phyloP scores from a whole-genome alignment of 2,113 vertebrate genomes.

The Pandion haliaetus region DNA sequence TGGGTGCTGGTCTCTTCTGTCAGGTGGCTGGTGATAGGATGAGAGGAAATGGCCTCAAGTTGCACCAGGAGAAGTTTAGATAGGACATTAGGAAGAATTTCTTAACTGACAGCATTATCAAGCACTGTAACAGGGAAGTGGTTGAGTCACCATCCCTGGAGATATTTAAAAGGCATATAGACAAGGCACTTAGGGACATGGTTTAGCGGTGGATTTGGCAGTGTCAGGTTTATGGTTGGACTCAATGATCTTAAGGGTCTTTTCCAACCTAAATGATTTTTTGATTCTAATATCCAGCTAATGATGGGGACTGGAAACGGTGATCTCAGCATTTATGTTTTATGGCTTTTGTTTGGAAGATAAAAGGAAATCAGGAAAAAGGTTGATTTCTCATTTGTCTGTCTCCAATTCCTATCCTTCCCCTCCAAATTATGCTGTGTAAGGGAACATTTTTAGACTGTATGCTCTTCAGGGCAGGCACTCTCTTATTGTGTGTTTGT shows the following conservation, averaged over 20 bases:
- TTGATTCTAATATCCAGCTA: not conserved
- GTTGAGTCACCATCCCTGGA: not conserved
- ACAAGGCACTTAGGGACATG: fast-evolving
- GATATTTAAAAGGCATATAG: fast-evolving
- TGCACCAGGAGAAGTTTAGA: not conserved
- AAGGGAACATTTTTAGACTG: constrained; percentile 13
- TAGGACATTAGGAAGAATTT: not conserved
- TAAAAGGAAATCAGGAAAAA: not conserved
- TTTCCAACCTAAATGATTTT: not conserved
- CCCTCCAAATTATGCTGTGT: not conserved
- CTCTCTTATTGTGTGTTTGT: constrained; percentile 4
- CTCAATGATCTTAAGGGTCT: not conserved
- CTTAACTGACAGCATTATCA: not conserved
- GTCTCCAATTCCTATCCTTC: not conserved
- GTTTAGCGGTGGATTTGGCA: not conserved
- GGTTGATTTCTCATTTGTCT: not conserved
- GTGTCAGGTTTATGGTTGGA: not conserved
- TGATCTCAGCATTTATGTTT: not conserved
- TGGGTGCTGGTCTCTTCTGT: not conserved
- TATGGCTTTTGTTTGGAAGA: not conserved
- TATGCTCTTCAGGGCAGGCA: not conserved
- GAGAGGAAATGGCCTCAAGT: not conserved
- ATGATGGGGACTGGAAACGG: not conserved
- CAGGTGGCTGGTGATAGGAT: not conserved
- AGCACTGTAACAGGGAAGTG: not conserved